These are phyloP conservation scores for Hucho hucho DNA, from an alignment of 2,113 vertebrate genomes.

Conservation along the genomic window DNA sequence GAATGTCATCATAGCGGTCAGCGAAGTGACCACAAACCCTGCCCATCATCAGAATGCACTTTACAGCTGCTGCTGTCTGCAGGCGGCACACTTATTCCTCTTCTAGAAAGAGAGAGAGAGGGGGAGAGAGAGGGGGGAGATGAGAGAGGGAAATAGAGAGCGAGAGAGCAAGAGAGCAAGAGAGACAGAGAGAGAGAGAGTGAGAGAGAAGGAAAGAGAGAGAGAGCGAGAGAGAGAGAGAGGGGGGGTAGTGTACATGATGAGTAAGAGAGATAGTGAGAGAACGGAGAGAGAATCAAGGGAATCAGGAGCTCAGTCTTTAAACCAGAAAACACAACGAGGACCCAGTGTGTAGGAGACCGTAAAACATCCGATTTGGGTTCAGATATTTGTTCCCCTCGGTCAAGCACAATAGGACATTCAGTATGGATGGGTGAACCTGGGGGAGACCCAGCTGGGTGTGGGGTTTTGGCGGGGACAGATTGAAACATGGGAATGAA, in stretches of 20 bases:
- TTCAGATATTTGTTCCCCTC: slow-evolving; percentile 51
- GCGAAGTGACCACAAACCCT: slow-evolving; percentile 23
- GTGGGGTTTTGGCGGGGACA: slow-evolving; percentile 33
- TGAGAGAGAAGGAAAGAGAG: too few relatives aligned
- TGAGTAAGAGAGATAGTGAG: slow-evolving; percentile 17
- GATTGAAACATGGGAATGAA: slow-evolving; percentile 30
- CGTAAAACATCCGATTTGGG: slow-evolving; percentile 56
- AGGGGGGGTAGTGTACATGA: not conserved
- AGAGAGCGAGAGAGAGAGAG: too few relatives aligned
- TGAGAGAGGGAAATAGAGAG: not conserved
- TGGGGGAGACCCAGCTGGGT: slow-evolving; percentile 20
- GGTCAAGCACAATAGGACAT: slow-evolving; percentile 48
- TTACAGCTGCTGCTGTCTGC: slow-evolving; percentile 8
- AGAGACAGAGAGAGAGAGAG: too few relatives aligned
- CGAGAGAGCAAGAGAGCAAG: too few relatives aligned
- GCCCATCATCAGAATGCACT: slow-evolving; percentile 7
- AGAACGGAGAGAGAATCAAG: slow-evolving; percentile 18
- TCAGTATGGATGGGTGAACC: slow-evolving; percentile 35
- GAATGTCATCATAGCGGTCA: slow-evolving; percentile 16
- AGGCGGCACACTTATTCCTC: not conserved
- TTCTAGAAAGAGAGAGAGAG: not conserved
- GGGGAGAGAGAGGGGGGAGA: too few relatives aligned
- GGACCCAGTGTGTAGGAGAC: slow-evolving; percentile 43
- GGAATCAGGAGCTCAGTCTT: slow-evolving; percentile 24
- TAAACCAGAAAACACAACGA: slow-evolving; percentile 31